Conservation (phyloP, 2,113 vertebrate genomes). For the Carettochelys insculpta region DNA sequence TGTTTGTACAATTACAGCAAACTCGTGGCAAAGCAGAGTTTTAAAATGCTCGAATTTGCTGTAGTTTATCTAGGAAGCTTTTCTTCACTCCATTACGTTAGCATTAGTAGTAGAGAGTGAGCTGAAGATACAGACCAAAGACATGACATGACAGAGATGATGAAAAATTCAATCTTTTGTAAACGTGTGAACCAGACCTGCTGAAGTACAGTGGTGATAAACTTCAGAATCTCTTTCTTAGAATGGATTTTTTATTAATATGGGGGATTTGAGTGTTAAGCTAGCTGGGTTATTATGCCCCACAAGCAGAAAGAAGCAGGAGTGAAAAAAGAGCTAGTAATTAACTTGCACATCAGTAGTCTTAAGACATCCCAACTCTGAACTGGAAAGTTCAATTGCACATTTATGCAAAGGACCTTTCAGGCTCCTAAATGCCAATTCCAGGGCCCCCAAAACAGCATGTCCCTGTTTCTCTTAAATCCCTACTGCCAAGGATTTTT, state of each 20-base stretch:
- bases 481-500: accelerated
- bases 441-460: not conserved
- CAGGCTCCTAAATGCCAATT: not conserved
- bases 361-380: not conserved
- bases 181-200: not conserved
- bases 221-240: conserved; percentile 4
- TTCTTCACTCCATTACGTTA: conserved; percentile 2
- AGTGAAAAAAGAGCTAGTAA: not conserved
- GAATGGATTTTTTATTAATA: not conserved
- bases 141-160: not conserved
- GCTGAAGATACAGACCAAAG: not conserved
- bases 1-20: conserved; percentile 44
- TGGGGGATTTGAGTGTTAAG: not conserved
- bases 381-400: not conserved
- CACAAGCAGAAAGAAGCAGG: not conserved
- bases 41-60: conserved; percentile 29
- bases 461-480: not conserved
- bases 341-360: not conserved
- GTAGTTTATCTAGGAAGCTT: not conserved
- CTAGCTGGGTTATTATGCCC: not conserved
- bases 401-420: not conserved
- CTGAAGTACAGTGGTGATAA: not conserved
- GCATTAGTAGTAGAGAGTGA: accelerated
- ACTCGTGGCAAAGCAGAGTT: not conserved
- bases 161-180: not conserved